Conservation (phyloP, 1,140 invertebrate species). For the Ctenoplectra terminalis region DNA sequence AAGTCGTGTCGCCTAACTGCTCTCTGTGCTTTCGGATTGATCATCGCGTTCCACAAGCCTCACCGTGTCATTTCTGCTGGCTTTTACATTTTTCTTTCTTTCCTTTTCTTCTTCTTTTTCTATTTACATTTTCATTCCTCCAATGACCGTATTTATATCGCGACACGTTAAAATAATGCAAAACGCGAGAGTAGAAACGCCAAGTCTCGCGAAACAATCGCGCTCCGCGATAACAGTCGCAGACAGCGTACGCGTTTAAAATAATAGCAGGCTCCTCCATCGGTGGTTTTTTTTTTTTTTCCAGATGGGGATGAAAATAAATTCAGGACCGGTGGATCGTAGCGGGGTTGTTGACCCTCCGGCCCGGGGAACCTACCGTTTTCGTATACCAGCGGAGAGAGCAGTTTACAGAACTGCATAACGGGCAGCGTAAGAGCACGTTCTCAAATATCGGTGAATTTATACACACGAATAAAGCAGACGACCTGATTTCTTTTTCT, state of each 20-base stretch:
- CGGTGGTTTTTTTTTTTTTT: background rate
- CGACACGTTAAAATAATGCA: background rate
- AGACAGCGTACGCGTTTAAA: conserved; percentile 17
- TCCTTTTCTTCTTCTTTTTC: no score
- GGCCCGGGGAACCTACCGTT: background rate
- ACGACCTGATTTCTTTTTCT: conserved; percentile 39
- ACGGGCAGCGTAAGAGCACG: conserved; percentile 32
- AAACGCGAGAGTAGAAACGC: background rate
- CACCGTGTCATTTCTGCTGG: background rate
- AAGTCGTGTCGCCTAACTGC: conserved; percentile 38
- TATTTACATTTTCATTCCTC: background rate
- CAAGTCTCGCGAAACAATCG: background rate
- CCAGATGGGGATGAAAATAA: conserved; percentile 2
- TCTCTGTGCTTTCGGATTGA: conserved; percentile 22
- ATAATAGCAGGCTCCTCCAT: conserved; percentile 5
- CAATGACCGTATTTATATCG: background rate
- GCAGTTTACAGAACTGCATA: conserved; percentile 54
- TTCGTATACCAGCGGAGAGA: background rate
- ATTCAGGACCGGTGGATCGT: conserved; percentile 33
- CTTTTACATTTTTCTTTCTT: background rate
- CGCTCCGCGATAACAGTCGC: background rate
- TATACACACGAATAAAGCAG: conserved; percentile 36
- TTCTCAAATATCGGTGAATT: conserved; percentile 54
- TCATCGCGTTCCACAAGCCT: conserved; percentile 9
- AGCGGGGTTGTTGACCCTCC: conserved; percentile 56